Evolutionary conservation across 35 echinoderm and acorn worm species (phyloP).

Genomic region (Strongylocentrotus purpuratus): DNA sequence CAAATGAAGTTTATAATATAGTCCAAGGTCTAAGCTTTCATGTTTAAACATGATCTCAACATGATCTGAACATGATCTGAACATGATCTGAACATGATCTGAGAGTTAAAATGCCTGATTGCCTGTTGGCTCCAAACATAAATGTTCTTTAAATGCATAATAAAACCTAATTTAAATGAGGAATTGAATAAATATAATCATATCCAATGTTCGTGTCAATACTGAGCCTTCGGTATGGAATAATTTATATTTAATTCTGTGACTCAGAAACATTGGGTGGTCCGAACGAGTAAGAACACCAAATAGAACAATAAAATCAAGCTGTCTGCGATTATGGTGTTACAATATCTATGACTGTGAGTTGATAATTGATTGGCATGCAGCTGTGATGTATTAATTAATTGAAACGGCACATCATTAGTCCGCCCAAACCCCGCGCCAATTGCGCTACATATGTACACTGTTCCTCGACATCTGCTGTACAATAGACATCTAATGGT

Average conservation of each 20-base stretch:
- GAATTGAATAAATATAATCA: too few relatives aligned
- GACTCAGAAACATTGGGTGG: not conserved
- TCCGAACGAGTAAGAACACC: not conserved
- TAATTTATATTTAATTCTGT: not conserved
- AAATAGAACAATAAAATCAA: not conserved
- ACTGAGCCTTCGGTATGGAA: not conserved
- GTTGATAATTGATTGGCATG: not conserved
- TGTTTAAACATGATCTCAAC: too few relatives aligned
- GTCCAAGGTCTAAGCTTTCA: too few relatives aligned
- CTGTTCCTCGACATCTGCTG: not conserved
- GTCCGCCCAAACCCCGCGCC: not conserved
- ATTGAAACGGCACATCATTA: not conserved
- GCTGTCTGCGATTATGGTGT: not conserved
- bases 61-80: too few relatives aligned
- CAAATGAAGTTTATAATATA: too few relatives aligned
- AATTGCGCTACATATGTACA: not conserved
- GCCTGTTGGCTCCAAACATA: too few relatives aligned
- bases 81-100: too few relatives aligned
- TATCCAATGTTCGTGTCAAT: too few relatives aligned
- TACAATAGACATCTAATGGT: not conserved
- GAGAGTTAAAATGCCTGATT: too few relatives aligned
- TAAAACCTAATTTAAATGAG: too few relatives aligned
- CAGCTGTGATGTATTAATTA: not conserved
- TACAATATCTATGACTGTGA: not conserved
- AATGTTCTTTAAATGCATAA: too few relatives aligned